A percentile compares a stretch with the other conserved stretches of the same genome.
Evolutionary conservation across 2,888 invertebrate genomes (phyloP).

Genomic region (Clanis bilineata): DNA sequence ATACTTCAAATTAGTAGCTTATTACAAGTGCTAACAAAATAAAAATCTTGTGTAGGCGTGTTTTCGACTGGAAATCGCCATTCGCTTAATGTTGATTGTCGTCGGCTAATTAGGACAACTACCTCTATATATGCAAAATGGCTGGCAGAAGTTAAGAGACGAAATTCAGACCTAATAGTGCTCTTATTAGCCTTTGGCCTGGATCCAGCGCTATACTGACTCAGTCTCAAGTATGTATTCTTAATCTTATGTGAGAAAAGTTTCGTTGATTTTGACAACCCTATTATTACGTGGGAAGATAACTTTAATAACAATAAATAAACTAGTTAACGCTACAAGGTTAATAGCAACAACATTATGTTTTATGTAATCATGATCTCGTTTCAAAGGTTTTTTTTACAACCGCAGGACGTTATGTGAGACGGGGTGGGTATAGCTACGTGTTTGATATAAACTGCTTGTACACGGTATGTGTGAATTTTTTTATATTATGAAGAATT

Average conservation of each 20-base stretch:
- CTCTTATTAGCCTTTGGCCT: not conserved
- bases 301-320: slow-evolving; percentile 19
- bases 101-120: not conserved
- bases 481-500: not conserved
- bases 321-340: slow-evolving; percentile 12
- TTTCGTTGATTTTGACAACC: not conserved
- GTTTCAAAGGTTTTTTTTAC: slow-evolving; percentile 11
- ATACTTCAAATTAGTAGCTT: too few relatives aligned
- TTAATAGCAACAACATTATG: slow-evolving; percentile 12
- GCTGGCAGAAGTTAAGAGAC: not conserved
- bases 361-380: slow-evolving; percentile 8
- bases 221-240: too few relatives aligned
- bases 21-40: too few relatives aligned
- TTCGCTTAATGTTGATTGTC: not conserved
- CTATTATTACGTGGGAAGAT: not conserved
- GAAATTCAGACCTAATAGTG: not conserved
- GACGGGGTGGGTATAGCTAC: not conserved
- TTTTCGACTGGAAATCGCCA: not conserved
- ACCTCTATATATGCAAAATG: not conserved
- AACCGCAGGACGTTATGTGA: slow-evolving; percentile 7
- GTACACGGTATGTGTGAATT: not conserved
- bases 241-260: too few relatives aligned
- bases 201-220: not conserved
- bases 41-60: too few relatives aligned
- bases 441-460: not conserved